Evolutionary conservation across 92 coral and sea anemone genomes (phyloP), one percentile per base, ranked within the genome.

Genomic region (Phenganax subtilis): DNA sequence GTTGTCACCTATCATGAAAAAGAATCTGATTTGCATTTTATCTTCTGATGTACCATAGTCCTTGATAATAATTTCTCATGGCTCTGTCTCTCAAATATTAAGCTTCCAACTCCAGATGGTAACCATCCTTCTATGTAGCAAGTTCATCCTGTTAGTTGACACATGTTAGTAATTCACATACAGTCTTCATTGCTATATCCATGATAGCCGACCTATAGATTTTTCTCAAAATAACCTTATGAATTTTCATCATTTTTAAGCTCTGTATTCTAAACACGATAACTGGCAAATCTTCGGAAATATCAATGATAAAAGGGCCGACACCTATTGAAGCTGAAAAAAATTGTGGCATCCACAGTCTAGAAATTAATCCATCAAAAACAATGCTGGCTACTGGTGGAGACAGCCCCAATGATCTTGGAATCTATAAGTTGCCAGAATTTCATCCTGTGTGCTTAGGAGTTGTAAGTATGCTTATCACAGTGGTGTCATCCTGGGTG

Each of bases 401-500:
- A 27, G 90, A 93, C 56, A 93, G 87, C 76, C 98, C 98, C 10
- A 93, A 93, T 74, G 89, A 93, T 75, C 87, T 93, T 52, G 96
- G 93, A 31, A 87, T 93, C 1, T 93, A 93, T 59, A 91, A 82
- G 75, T 80, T 93, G 28, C 98, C 98, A 54, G 92, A 91, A 57
- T 92, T 93, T 85, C 92, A 93, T 55, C 96, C 96, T 60, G 87
- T 93, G 10, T 92, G 91, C 87, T 87, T 93, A 37, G 98, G 98
- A 16, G 92, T 89, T 91, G 97, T 93, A 89, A 44, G 91, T 75
- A 8, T 0, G 9, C 6, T 14, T 6, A 9, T 6, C 12, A 29
- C 31, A 14, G 37, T 37, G 54, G 28, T 20, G 25, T 75, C 9
- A 1, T 67, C 25, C 20, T 8, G 10, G 15, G 81, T 53, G 14